phyloP scores from a whole-genome alignment of 2,797 vertebrate genomes.

The Furcifer pardalis region DNA sequence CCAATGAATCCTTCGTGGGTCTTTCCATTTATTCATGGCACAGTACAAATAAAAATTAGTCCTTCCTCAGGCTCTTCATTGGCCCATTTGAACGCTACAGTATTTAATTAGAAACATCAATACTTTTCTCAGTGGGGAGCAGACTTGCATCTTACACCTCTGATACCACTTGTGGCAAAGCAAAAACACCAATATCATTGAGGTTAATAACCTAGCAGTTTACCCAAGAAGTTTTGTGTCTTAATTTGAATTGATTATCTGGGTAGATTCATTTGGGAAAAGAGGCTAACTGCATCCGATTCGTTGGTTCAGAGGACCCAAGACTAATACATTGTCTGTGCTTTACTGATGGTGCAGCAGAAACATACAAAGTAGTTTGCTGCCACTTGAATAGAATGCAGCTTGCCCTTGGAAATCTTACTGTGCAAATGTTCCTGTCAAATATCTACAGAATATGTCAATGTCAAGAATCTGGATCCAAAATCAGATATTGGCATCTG shows the following conservation, averaged over 20 bases:
- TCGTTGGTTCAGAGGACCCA: conserved; percentile 5
- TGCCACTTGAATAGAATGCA: neutral
- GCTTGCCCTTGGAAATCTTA: neutral
- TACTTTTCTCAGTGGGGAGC: conserved; percentile 49
- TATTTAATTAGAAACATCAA: conserved; percentile 46
- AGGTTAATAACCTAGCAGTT: conserved; percentile 46
- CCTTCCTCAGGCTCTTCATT: conserved; percentile 17
- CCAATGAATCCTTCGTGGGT: conserved; percentile 17
- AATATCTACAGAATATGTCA: neutral
- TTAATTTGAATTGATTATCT: conserved; percentile 52
- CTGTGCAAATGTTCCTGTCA: neutral
- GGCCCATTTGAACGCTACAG: conserved; percentile 5
- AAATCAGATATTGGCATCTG: neutral
- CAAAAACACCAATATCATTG: conserved; percentile 13
- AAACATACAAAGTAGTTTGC: conserved; percentile 25
- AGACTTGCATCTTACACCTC: conserved; percentile 28
- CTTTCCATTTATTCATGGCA: conserved; percentile 18
- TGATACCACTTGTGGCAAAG: conserved; percentile 41
- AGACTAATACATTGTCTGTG: conserved; percentile 9
- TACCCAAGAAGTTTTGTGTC: conserved; percentile 33
- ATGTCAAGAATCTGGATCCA: neutral
- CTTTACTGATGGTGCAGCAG: neutral
- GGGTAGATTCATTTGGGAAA: conserved; percentile 43
- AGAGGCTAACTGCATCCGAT: conserved; percentile 37
- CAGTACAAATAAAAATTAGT: conserved; percentile 22